Percentiles rank a stretch among this genome's conserved stretches.
Evolutionary conservation across 64 coral and sea anemone genomes (phyloP).

Genomic region (Montipora capricornis): DNA sequence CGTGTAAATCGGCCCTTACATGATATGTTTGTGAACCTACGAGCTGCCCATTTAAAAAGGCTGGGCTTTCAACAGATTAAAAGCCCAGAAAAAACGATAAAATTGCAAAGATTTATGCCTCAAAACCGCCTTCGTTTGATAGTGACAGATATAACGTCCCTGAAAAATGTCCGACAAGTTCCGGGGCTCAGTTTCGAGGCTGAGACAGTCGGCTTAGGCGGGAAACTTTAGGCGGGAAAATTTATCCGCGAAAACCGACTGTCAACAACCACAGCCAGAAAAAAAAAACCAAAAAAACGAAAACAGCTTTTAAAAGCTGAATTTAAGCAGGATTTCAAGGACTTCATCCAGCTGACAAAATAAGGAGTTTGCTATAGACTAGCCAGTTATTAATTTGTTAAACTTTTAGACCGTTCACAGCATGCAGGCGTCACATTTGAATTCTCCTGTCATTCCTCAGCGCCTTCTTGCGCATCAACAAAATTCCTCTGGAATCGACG

Average conservation of each 20-base stretch:
- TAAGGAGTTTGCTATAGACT: not conserved
- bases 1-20: too few relatives aligned
- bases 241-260: not conserved
- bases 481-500: slow-evolving; percentile 67
- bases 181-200: too few relatives aligned
- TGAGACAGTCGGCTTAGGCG: not conserved
- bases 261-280: not conserved
- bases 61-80: too few relatives aligned
- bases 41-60: too few relatives aligned
- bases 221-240: not conserved
- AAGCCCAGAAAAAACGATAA: too few relatives aligned
- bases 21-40: too few relatives aligned
- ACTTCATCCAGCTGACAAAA: not conserved
- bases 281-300: not conserved
- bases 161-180: too few relatives aligned
- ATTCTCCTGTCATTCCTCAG: slow-evolving; percentile 7
- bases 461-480: not conserved
- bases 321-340: not conserved
- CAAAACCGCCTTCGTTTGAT: too few relatives aligned
- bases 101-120: too few relatives aligned
- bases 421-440: slow-evolving; percentile 36
- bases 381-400: too few relatives aligned
- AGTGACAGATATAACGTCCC: too few relatives aligned
- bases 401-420: not conserved
- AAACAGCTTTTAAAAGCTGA: not conserved